Base-by-base conservation (phyloP, 2,797 vertebrate genomes). In the Pipistrellus pygmaeus region DNA sequence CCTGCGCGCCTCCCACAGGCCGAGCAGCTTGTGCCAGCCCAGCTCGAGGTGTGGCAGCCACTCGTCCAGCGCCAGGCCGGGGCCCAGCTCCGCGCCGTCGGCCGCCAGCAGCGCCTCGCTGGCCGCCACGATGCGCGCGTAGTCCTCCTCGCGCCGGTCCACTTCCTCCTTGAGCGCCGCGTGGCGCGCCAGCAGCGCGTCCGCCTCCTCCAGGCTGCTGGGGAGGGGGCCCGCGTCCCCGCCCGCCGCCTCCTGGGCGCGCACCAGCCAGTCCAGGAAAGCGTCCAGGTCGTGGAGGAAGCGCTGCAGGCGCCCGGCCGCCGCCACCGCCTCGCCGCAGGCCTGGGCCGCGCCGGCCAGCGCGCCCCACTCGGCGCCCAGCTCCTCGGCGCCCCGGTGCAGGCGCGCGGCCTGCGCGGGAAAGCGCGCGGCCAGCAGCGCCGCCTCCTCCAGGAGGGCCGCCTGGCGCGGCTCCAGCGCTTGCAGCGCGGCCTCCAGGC, bases 41-140 rank as follows among this genome's bases (percentile, higher is more conserved):
- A 99, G 98, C 0, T 99, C 99, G 15, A 99, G 94, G 97, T 99
- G 99, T 91, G 99, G 99, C 55, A 99, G 97, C 99, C 99, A 99
- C 98, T 99, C 99, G 97, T 99, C 99, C 9, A 99, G 98, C 0
- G 99, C 99, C 10, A 99, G 98, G 82, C 98, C 98, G 0, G 99
- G 99, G 10, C 97, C 97, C 3, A 99, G 97, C 25, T 99, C 99
- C 0, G 98, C 97, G 92, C 99, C 99, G 78, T 99, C 99, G 0
- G 98, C 53, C 30, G 99, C 99, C 96, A 99, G 97, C 93, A 99
- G 97, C 0, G 98, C 97, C 95, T 99, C 99, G 1, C 99, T 99
- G 97, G 99, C 99, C 0, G 99, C 99, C 97, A 99, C 99, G 38
- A 99, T 98, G 21, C 98, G 99, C 96, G 98, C 98, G 10, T 99